These are phyloP conservation scores for Protodeltote pygarga DNA, from an alignment of 2,888 invertebrate species.

Conservation along the genomic window DNA sequence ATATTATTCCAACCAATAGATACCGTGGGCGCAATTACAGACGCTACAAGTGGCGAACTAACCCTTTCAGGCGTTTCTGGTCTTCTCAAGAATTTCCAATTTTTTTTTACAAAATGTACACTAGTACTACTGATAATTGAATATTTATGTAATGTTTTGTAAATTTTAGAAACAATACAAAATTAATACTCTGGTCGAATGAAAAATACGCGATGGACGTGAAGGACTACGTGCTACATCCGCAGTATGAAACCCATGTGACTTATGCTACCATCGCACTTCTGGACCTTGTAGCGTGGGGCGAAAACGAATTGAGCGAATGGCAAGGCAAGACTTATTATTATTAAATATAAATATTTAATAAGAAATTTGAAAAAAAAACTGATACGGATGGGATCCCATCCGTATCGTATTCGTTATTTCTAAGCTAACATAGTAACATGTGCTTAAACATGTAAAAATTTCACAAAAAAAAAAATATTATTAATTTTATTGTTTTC, in stretches of 20 bases:
- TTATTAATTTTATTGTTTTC: too few relatives aligned
- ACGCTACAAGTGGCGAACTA: too few relatives aligned
- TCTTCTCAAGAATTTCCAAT: not conserved
- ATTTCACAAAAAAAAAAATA: too few relatives aligned
- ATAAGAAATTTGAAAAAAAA: too few relatives aligned
- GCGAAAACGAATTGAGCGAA: slow-evolving; percentile 44
- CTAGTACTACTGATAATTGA: not conserved
- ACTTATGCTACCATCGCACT: slow-evolving; percentile 67
- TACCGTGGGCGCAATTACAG: too few relatives aligned
- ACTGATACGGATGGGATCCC: too few relatives aligned
- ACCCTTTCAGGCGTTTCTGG: too few relatives aligned
- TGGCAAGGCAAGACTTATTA: slow-evolving; percentile 40
- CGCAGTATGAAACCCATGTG: slow-evolving; percentile 56
- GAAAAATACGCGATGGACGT: slow-evolving; percentile 59
- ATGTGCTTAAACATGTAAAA: too few relatives aligned
- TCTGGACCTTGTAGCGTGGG: slow-evolving; percentile 52
- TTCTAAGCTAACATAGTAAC: too few relatives aligned
- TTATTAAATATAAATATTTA: too few relatives aligned
- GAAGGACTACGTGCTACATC: slow-evolving; percentile 63
- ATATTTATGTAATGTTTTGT: not conserved
- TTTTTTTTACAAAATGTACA: not conserved
- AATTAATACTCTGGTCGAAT: slow-evolving; percentile 65
- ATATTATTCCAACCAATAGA: too few relatives aligned
- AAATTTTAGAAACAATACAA: slow-evolving; percentile 67
- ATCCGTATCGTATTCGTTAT: too few relatives aligned